These are phyloP conservation scores for Heptranchias perlo DNA, from an alignment of 2,113 vertebrate genomes.

Conservation along the genomic window DNA sequence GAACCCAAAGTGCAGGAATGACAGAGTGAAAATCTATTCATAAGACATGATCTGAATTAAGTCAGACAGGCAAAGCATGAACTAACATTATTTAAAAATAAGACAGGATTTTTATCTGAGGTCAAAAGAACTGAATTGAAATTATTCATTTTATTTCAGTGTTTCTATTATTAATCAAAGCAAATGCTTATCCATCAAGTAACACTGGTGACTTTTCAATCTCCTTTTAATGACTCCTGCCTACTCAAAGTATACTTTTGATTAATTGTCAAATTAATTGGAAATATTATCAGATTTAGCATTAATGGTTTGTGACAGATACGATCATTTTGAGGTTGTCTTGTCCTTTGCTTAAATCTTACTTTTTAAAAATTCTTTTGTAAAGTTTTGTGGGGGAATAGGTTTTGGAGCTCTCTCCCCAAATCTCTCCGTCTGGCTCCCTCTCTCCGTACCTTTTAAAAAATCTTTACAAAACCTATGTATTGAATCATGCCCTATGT, in stretches of 20 bases:
- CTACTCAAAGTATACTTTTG: neutral
- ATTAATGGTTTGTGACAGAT: slow-evolving; percentile 36
- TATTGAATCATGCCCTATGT: neutral
- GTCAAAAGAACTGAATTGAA: slow-evolving; percentile 31
- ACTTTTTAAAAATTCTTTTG: neutral
- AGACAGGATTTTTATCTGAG: slow-evolving; percentile 35
- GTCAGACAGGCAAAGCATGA: neutral
- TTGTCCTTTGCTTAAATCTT: slow-evolving; percentile 12
- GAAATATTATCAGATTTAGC: slow-evolving; percentile 31
- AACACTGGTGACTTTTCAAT: slow-evolving; percentile 19
- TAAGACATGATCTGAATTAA: slow-evolving; percentile 27
- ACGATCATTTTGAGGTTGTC: slow-evolving; percentile 32
- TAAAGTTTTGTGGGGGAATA: neutral
- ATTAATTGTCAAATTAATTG: slow-evolving; percentile 38
- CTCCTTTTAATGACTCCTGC: slow-evolving; percentile 26
- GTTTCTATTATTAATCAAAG: slow-evolving; percentile 35
- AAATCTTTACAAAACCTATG: neutral
- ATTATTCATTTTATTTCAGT: slow-evolving; percentile 28
- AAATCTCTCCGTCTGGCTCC: neutral
- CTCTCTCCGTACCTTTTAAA: neutral
- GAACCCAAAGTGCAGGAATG: neutral
- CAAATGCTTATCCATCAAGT: slow-evolving; percentile 18
- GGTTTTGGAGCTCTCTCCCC: neutral
- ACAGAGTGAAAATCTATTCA: neutral
- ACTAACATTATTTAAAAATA: slow-evolving; percentile 30